A percentile compares a stretch with the other conserved stretches of the same genome.
Evolutionary conservation across 2,797 vertebrate species (phyloP).

Genomic region (Potorous gilbertii): DNA sequence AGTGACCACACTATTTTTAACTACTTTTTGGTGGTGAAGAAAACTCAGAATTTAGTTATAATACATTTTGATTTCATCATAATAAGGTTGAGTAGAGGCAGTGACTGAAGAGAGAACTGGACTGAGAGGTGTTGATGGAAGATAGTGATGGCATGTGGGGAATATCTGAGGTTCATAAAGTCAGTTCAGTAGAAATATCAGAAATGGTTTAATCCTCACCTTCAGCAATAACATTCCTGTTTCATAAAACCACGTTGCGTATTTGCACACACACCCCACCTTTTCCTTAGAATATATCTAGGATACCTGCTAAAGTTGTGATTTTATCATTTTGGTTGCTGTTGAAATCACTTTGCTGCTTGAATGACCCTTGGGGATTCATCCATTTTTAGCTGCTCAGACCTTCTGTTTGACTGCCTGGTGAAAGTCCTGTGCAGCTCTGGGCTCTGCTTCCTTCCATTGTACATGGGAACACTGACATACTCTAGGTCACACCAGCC

Average conservation of each 20-base stretch:
- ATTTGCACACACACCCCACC: not conserved
- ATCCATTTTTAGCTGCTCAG: not conserved
- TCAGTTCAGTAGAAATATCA: not conserved
- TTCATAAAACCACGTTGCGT: conserved; percentile 1
- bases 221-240: conserved; percentile 11
- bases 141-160: not conserved
- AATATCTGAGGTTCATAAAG: conserved; percentile 17
- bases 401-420: not conserved
- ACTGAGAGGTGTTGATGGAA: not conserved
- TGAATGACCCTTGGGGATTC: not conserved
- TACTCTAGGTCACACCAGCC: not conserved
- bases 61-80: not conserved
- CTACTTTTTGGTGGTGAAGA: not conserved
- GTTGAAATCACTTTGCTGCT: not conserved
- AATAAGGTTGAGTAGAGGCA: not conserved
- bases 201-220: not conserved
- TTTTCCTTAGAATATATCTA: not conserved
- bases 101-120: not conserved
- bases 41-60: not conserved
- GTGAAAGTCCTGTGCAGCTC: not conserved
- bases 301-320: not conserved
- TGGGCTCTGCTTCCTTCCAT: not conserved
- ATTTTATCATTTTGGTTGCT: not conserved
- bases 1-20: not conserved
- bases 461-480: not conserved